These are phyloP conservation scores for Eupithecia subfuscata DNA, from an alignment of 2,888 invertebrate genomes.

Conservation along the genomic window DNA sequence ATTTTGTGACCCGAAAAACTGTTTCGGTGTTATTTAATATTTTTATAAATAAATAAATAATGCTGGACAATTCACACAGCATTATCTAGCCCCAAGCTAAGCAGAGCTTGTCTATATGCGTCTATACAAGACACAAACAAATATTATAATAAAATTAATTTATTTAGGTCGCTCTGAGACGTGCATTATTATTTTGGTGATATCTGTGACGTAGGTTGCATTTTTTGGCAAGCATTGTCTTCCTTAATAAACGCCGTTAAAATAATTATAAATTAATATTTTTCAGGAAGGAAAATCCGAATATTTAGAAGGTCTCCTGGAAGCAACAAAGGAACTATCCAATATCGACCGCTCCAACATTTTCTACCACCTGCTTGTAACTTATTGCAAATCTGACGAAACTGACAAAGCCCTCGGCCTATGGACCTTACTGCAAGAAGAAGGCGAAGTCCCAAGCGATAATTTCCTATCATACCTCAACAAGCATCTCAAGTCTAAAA, in stretches of 20 bases:
- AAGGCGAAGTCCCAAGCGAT: slow-evolving; percentile 88
- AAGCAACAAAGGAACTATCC: slow-evolving; percentile 90
- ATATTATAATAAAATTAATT: too few species aligned
- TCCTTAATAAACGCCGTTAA: too few species aligned
- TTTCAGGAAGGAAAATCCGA: slow-evolving; percentile 85
- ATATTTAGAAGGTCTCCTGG: slow-evolving; percentile 89
- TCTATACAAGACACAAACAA: too few species aligned
- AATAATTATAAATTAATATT: neutral
- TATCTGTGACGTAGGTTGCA: neutral
- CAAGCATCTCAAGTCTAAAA: slow-evolving; percentile 85
- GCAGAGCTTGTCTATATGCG: too few species aligned
- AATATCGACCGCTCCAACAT: slow-evolving; percentile 90
- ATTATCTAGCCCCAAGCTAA: too few species aligned
- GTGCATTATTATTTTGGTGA: neutral
- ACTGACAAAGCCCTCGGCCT: slow-evolving; percentile 90
- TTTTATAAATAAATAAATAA: too few species aligned
- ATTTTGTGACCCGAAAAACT: too few species aligned
- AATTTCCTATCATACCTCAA: slow-evolving; percentile 87
- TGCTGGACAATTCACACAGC: too few species aligned
- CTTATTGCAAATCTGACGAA: slow-evolving; percentile 88
- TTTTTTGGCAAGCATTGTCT: neutral
- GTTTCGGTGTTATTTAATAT: too few species aligned
- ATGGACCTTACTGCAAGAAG: slow-evolving; percentile 94
- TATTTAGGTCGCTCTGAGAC: neutral
- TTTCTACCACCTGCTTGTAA: slow-evolving; percentile 89